These are phyloP conservation scores for Phenganax stokvisi DNA, from an alignment of 92 coral and sea anemone genomes.

Conservation along the genomic window DNA sequence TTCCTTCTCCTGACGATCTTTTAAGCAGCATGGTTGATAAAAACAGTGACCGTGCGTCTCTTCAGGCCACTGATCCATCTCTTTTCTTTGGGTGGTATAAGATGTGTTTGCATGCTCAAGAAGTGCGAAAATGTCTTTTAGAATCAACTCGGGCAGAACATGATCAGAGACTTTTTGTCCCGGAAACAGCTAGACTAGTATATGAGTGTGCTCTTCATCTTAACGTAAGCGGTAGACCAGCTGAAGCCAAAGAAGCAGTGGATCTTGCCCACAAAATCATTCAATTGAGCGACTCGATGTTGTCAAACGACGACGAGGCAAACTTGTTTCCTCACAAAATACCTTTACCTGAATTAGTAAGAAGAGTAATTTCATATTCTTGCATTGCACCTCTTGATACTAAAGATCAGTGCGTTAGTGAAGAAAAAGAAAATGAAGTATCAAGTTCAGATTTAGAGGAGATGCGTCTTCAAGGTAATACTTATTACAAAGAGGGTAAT, in stretches of 20 bases:
- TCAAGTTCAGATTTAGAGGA: no score
- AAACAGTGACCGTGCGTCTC: not conserved
- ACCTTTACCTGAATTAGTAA: slow-evolving; percentile 23
- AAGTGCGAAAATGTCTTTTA: not conserved
- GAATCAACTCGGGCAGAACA: no score
- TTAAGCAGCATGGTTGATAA: not conserved
- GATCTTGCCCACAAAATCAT: not conserved
- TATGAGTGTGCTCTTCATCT: slow-evolving; percentile 41
- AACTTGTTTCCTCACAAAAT: slow-evolving; percentile 25
- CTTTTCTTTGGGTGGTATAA: not conserved
- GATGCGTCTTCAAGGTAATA: slow-evolving; percentile 14
- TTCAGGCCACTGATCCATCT: not conserved
- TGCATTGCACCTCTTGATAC: slow-evolving; percentile 1
- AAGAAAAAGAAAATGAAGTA: not conserved
- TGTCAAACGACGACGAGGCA: not conserved
- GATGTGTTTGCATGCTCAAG: slow-evolving; percentile 8
- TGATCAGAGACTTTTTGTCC: not conserved
- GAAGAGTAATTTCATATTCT: slow-evolving; percentile 6
- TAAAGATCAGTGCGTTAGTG: no score
- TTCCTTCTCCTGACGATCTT: slow-evolving; percentile 6
- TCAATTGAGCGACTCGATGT: not conserved
- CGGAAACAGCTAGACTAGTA: slow-evolving; percentile 22
- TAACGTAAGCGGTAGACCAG: slow-evolving; percentile 12
- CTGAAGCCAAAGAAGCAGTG: slow-evolving; percentile 30
- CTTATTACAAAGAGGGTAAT: not conserved